Conservation (phyloP, 2,888 invertebrate genomes). For the Mellilla xanthometata region DNA sequence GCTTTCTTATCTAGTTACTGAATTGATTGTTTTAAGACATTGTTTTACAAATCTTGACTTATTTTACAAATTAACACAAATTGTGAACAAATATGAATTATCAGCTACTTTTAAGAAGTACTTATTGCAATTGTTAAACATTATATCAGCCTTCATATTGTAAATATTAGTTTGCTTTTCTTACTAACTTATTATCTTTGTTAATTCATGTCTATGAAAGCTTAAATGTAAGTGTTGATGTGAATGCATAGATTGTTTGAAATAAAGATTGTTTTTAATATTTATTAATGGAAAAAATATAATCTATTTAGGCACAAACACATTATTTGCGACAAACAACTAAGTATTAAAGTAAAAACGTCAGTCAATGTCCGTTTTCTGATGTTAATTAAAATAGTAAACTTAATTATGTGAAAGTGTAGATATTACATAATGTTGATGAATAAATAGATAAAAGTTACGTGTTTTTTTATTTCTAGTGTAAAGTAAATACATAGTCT, state of each 20-base stretch:
- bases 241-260: slow-evolving; percentile 53
- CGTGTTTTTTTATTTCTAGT: slow-evolving; percentile 37
- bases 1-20: too few relatives aligned
- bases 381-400: slow-evolving; percentile 70
- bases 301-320: slow-evolving; percentile 46
- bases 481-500: slow-evolving; percentile 13
- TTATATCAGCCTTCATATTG: slow-evolving; percentile 47
- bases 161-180: slow-evolving; percentile 77
- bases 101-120: slow-evolving; percentile 27
- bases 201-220: slow-evolving; percentile 64
- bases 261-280: slow-evolving; percentile 19
- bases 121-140: slow-evolving; percentile 12
- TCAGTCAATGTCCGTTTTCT: slow-evolving; percentile 61
- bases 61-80: too few relatives aligned
- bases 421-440: slow-evolving; percentile 83
- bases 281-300: slow-evolving; percentile 29
- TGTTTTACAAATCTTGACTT: too few relatives aligned
- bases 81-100: background rate
- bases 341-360: slow-evolving; percentile 60
- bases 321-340: slow-evolving; percentile 53
- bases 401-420: slow-evolving; percentile 78
- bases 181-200: slow-evolving; percentile 70
- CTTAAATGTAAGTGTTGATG: slow-evolving; percentile 59
- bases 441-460: slow-evolving; percentile 80
- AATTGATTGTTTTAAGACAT: too few relatives aligned